Evolutionary conservation across 2,888 invertebrate species (phyloP).

Genomic region (Mythimna ferrago): DNA sequence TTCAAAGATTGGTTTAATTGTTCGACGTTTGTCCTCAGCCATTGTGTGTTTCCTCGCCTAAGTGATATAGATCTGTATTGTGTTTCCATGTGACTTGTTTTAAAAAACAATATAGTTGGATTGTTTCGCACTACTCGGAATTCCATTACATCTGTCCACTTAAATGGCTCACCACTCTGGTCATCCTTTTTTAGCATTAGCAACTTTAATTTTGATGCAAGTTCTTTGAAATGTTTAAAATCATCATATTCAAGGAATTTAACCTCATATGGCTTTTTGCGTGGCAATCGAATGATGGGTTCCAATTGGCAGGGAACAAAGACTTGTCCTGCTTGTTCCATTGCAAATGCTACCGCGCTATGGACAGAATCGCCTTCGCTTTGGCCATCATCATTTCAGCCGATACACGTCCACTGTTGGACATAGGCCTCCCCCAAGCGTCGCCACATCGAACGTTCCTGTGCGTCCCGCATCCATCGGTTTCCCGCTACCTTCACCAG

Average conservation of each 20-base stretch:
- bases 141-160: constrained; percentile 1
- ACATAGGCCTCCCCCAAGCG: no score
- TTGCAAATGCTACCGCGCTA: no score
- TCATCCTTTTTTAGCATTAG: constrained; percentile 1
- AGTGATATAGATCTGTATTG: constrained; percentile 8
- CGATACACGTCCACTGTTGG: no score
- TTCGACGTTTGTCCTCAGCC: constrained; percentile 7
- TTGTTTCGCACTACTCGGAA: background rate
- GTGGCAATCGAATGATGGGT: constrained; percentile 6
- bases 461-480: no score
- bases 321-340: no score
- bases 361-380: no score
- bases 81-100: constrained; percentile 4
- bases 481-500: no score
- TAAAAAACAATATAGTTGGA: background rate
- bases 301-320: background rate
- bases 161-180: background rate
- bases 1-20: background rate
- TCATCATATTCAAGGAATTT: background rate
- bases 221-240: constrained; percentile 2
- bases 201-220: constrained; percentile 1
- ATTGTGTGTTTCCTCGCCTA: background rate
- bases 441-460: no score
- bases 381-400: no score
- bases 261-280: constrained; percentile 2